Conservation (phyloP, 2,797 vertebrate species). For the Cuculus canorus region DNA sequence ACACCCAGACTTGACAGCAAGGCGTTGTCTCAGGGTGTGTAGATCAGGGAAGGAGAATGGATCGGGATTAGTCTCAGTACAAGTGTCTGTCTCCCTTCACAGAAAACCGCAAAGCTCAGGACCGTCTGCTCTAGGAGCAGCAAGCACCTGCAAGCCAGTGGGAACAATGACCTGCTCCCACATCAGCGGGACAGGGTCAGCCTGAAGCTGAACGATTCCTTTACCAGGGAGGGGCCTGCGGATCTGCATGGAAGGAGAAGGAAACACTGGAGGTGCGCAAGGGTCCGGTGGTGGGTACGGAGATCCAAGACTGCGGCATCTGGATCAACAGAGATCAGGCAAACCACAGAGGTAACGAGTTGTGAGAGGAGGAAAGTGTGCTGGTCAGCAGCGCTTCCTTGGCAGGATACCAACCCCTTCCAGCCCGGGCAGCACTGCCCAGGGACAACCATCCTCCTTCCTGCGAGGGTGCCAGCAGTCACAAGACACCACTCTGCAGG, state of each 20-base stretch:
- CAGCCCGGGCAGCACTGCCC: conserved; percentile 24
- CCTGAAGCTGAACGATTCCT: background rate
- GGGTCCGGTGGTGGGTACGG: conserved; percentile 29
- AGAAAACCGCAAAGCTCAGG: background rate
- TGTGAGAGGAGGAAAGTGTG: conserved; percentile 31
- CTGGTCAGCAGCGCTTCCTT: conserved; percentile 62
- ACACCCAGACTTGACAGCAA: background rate
- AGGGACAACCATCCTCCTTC: conserved; percentile 38
- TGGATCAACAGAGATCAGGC: background rate
- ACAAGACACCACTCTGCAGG: background rate
- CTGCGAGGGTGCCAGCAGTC: accelerated
- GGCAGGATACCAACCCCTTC: conserved; percentile 46
- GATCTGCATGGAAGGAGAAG: background rate
- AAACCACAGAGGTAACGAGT: conserved; percentile 64
- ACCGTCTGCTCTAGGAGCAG: background rate
- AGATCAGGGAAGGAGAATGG: background rate
- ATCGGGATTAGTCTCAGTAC: background rate
- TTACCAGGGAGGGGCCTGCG: background rate
- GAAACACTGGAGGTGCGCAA: background rate
- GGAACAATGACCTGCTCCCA: background rate
- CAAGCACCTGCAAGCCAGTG: background rate
- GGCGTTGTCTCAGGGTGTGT: background rate
- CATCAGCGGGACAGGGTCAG: background rate
- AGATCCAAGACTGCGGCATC: background rate
- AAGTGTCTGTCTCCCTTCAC: conserved; percentile 20